Conservation (phyloP, 2,888 invertebrate species). For the Eustalomyia histrio region DNA sequence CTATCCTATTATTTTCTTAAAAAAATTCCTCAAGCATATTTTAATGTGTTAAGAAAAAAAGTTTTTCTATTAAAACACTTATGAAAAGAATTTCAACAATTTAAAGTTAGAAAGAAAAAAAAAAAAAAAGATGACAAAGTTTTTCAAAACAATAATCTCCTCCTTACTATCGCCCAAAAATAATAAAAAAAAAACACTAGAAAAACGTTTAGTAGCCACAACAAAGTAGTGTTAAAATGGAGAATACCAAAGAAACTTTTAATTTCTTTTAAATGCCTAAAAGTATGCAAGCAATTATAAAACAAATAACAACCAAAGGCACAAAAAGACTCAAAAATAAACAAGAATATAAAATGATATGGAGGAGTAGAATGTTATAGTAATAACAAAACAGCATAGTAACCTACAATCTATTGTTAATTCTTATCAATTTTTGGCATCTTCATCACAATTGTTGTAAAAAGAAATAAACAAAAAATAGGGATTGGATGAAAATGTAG, state of each 20-base stretch:
- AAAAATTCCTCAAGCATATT: conserved; percentile 23
- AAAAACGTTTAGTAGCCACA: conserved; percentile 36
- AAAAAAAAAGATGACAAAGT: neutral
- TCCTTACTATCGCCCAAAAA: neutral
- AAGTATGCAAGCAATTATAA: conserved; percentile 61
- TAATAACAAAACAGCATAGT: neutral
- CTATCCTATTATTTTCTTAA: neutral
- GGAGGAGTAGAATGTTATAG: neutral
- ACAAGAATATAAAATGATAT: too few relatives aligned
- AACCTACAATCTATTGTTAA: conserved; percentile 27
- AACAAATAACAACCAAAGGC: conserved; percentile 39
- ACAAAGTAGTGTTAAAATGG: conserved; percentile 34
- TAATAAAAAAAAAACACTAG: too few relatives aligned
- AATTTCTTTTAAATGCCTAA: conserved; percentile 44
- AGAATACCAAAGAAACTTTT: conserved; percentile 8
- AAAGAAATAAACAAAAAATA: neutral
- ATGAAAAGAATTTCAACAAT: conserved; percentile 23
- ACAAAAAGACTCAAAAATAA: neutral
- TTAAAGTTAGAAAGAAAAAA: conserved; percentile 6
- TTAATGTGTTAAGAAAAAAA: conserved; percentile 29
- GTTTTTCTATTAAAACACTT: conserved; percentile 43
- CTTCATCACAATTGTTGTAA: neutral
- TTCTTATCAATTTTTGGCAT: conserved; percentile 31
- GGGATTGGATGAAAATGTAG: neutral
- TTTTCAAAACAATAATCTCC: conserved; percentile 4